phyloP scores from a whole-genome alignment of 2,888 invertebrate genomes.

The Drosophila fungiperda region DNA sequence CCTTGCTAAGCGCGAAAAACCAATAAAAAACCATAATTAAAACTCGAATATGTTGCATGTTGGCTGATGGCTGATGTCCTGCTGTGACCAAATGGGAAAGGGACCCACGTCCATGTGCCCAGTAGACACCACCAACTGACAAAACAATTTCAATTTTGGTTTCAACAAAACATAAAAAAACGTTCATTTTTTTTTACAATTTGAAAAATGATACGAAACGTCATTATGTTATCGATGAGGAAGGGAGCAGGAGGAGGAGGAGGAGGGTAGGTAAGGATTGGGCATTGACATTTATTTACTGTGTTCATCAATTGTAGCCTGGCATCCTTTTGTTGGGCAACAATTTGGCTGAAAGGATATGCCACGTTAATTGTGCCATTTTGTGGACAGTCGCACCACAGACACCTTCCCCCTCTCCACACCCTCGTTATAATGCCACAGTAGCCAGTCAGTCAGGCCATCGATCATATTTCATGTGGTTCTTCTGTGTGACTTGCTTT shows the following conservation, averaged over 20 bases:
- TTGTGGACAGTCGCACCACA: slow-evolving; percentile 75
- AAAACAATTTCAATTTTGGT: slow-evolving; percentile 80
- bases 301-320: slow-evolving; percentile 76
- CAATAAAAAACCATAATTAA: slow-evolving; percentile 83
- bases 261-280: slow-evolving; percentile 16
- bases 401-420: slow-evolving; percentile 6
- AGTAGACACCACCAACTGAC: slow-evolving; percentile 78
- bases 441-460: slow-evolving; percentile 61
- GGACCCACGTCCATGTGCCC: slow-evolving; percentile 20
- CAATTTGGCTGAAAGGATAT: slow-evolving; percentile 79
- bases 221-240: slow-evolving; percentile 76
- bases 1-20: slow-evolving; percentile 68
- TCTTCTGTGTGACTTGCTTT: slow-evolving; percentile 69
- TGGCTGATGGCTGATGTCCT: slow-evolving; percentile 69
- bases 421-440: slow-evolving; percentile 19
- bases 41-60: slow-evolving; percentile 74
- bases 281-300: slow-evolving; percentile 81
- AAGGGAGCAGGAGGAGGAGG: background rate
- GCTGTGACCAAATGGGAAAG: slow-evolving; percentile 65
- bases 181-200: slow-evolving; percentile 57
- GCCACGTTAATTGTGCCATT: slow-evolving; percentile 81
- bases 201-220: slow-evolving; percentile 83
- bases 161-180: slow-evolving; percentile 38
- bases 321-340: slow-evolving; percentile 79
- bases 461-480: slow-evolving; percentile 78